Conservation (phyloP, 2,113 vertebrate genomes). For the Larimichthys polyactis region DNA sequence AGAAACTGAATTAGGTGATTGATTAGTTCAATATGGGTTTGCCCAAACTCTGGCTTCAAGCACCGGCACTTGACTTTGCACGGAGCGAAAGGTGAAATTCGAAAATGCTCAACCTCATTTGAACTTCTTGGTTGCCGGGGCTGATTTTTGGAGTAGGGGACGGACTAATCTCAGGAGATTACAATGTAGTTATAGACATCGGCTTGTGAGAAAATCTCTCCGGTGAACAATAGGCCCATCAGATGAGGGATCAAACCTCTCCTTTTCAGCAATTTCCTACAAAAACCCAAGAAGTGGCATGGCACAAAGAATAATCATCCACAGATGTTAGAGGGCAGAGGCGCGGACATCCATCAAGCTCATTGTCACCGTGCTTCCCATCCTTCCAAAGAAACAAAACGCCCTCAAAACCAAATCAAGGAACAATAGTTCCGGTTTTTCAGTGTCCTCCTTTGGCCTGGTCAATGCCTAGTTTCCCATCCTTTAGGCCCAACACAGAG, state of each 20-base stretch:
- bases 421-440: conserved; percentile 70
- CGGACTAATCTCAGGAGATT: not conserved
- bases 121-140: not conserved
- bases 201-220: conserved; percentile 35
- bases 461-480: conserved; percentile 60
- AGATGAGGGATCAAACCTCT: conserved; percentile 41
- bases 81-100: conserved; percentile 22
- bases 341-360: conserved; percentile 75
- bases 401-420: conserved; percentile 53
- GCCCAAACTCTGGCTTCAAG: conserved; percentile 40
- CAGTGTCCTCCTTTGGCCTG: conserved; percentile 26
- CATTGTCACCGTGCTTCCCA: conserved; percentile 68
- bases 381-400: conserved; percentile 70
- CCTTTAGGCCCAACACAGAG: conserved; percentile 65
- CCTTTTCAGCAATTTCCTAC: conserved; percentile 38
- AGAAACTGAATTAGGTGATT: conserved; percentile 67
- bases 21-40: conserved; percentile 70
- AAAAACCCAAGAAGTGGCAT: conserved; percentile 27
- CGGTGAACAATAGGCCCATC: conserved; percentile 42
- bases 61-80: conserved; percentile 60
- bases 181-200: not conserved
- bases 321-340: conserved; percentile 64
- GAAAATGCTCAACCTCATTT: not conserved
- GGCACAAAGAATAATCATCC: conserved; percentile 57
- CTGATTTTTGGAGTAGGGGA: not conserved